Evolutionary conservation across 1,140 invertebrate genomes (phyloP).

Genomic region (Drosophila sulfurigaster): DNA sequence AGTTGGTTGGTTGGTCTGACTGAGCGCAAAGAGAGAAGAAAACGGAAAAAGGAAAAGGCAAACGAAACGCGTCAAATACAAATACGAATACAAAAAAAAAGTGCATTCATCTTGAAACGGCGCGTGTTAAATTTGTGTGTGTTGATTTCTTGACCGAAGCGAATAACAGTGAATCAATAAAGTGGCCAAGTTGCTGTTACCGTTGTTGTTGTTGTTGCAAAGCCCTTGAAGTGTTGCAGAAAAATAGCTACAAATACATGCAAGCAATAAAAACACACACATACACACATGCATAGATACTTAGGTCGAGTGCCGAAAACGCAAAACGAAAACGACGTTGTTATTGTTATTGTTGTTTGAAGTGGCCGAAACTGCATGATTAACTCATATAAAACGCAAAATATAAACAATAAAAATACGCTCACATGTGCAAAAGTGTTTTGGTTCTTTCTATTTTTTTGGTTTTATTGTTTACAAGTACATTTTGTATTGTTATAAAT

Average conservation of each 20-base stretch:
- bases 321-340: slow-evolving; percentile 32
- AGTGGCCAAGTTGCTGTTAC: slow-evolving; percentile 22
- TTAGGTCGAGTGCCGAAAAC: slow-evolving; percentile 25
- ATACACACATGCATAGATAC: slow-evolving; percentile 15
- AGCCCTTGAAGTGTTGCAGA: slow-evolving; percentile 56
- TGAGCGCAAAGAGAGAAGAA: slow-evolving; percentile 45
- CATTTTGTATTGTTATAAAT: slow-evolving; percentile 31
- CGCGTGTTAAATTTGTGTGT: slow-evolving; percentile 31
- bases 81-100: slow-evolving; percentile 21
- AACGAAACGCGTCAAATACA: slow-evolving; percentile 37
- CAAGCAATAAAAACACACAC: slow-evolving; percentile 1
- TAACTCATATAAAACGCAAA: slow-evolving; percentile 47
- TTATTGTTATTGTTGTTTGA: slow-evolving; percentile 29
- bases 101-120: slow-evolving; percentile 41
- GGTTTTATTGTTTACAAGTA: slow-evolving; percentile 27
- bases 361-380: slow-evolving; percentile 41
- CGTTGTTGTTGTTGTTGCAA: slow-evolving; percentile 32
- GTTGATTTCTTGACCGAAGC: slow-evolving; percentile 39
- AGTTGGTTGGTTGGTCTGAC: slow-evolving; percentile 32
- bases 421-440: neutral
- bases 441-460: slow-evolving; percentile 17
- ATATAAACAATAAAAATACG: slow-evolving; percentile 42
- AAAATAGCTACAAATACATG: slow-evolving; percentile 9
- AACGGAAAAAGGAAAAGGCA: slow-evolving; percentile 30
- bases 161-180: slow-evolving; percentile 48